Evolutionary conservation across 2,797 vertebrate genomes (phyloP), one percentile per base, ranked within the genome.

Genomic region (Hydrolagus colliei): DNA sequence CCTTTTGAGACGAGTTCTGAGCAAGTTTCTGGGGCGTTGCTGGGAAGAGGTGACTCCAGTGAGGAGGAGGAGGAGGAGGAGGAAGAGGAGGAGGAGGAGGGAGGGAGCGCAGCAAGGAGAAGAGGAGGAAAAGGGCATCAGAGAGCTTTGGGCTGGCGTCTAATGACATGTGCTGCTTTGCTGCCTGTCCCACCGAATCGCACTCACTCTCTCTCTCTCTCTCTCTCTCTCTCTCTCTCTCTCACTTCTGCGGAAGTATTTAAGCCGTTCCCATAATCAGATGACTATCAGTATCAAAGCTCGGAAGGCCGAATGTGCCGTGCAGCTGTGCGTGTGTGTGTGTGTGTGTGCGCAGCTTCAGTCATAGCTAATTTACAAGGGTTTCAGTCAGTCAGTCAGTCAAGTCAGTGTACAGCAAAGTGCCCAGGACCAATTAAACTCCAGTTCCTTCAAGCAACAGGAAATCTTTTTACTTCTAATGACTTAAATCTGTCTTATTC

Each of bases 401-500:
- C 41, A 22, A 52, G 41, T 52, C 41, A 22, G 68, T 10, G 18
- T 8, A 73, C 78, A 0, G 8, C 84, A 0, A 86, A 77, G 85
- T 73, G 5, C 89, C 87, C 41, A 32, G 89, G 87, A 89, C 86
- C 86, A 89, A 89, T 87, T 87, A 67, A 79, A 67, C 62, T 62
- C 52, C 20, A 62, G 16, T 59, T 87, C 87, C 74, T 78, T 87
- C 76, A 67, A 35, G 80, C 85, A 74, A 75, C n/a, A 87, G 87
- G 86, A 88, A 86, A 77, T 80, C 86, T 65, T 79, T 27, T 27
- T 86, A 14, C 2, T 72, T 87, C 88, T 89, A 85, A 90, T 90
- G 86, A 87, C 86, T 27, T 85, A 0, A 77, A 85, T 72, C 9
- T 41, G 72, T 72, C 61, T 16, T 20, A 63, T 76, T 0, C 0